Conservation (phyloP, 2,797 vertebrate species). For the Acanthopagrus latus region DNA sequence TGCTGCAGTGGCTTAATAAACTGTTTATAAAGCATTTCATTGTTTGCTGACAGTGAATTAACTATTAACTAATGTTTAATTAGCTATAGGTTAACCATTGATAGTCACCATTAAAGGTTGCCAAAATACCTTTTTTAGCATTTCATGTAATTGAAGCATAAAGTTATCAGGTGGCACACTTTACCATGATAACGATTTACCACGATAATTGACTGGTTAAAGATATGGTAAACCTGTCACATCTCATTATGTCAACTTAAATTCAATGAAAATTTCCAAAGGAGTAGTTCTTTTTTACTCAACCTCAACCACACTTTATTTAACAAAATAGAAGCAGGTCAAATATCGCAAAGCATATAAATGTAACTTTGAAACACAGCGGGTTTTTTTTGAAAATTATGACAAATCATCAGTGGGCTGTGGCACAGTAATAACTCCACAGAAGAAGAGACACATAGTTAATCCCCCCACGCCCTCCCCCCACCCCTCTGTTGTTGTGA, state of each 20-base stretch:
- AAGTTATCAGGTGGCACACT: background rate
- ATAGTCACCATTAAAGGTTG: no score
- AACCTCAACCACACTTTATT: slow-evolving; percentile 89
- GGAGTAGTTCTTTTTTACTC: slow-evolving; percentile 70
- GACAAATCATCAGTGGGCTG: slow-evolving; percentile 83
- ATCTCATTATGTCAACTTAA: slow-evolving; percentile 8
- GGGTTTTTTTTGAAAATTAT: slow-evolving; percentile 73
- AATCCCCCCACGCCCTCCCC: slow-evolving; percentile 48
- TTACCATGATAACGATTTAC: no score
- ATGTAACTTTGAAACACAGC: slow-evolving; percentile 86
- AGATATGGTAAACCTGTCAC: slow-evolving; percentile 15
- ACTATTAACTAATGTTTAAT: no score
- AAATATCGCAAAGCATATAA: slow-evolving; percentile 88
- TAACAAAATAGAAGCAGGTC: slow-evolving; percentile 89
- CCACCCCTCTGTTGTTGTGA: slow-evolving; percentile 19
- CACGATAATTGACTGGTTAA: no score
- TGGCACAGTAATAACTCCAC: slow-evolving; percentile 82
- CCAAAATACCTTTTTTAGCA: background rate
- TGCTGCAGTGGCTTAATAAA: no score
- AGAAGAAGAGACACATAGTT: slow-evolving; percentile 78
- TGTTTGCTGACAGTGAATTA: no score
- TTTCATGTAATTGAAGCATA: background rate
- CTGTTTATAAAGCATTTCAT: no score
- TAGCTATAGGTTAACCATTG: no score
- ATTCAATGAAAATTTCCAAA: slow-evolving; percentile 47